Evolutionary conservation across 2,113 vertebrate genomes (phyloP), one percentile per base, ranked within the genome.

Genomic region (Catagonus wagneri): DNA sequence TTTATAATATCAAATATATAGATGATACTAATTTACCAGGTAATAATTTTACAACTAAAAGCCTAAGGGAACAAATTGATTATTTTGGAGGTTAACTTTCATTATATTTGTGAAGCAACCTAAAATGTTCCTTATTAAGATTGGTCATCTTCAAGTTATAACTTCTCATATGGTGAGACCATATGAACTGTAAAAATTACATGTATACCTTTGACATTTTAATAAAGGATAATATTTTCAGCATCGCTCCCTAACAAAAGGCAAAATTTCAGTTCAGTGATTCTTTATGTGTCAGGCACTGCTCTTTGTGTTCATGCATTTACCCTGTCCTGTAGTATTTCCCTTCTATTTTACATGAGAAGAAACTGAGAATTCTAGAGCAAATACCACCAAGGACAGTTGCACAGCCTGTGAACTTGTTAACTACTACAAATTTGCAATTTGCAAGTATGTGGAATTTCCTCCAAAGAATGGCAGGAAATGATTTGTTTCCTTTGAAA

Each of bases 31-130:
- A 89, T 69, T 11, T 83, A 61, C 32, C 60, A 80, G 23, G 6
- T 56, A 83, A 66, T 56, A 83, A 66, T 84, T 79, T 93, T 92
- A 58, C 25, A 19, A 56, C 20, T 56, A 60, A 89, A 79, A 29
- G 6, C 39, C 32, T 94, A 83, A 74, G 22, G 60, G 23, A 90
- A 23, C 22, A 74, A 56, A 81, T 9, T 56, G 15, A 50, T 74
- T 84, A 84, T 69, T 85, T 60, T 69, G 52, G 2, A 23, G 14
- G 89, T 75, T 80, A 68, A 50, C 52, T 89, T 96, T 16, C 13
- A 88, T 66, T 68, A n/a, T 34, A 32, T 80, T 78, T 75, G 22
- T 68, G 17, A 66, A 39, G 25, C 9, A 83, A 39, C 61, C 14
- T 54, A n/a, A 80, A 75, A 75, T 8, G 80, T 27, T 66, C n/a